Base-by-base conservation (phyloP, 2,113 vertebrate species). In the Esox niger region DNA sequence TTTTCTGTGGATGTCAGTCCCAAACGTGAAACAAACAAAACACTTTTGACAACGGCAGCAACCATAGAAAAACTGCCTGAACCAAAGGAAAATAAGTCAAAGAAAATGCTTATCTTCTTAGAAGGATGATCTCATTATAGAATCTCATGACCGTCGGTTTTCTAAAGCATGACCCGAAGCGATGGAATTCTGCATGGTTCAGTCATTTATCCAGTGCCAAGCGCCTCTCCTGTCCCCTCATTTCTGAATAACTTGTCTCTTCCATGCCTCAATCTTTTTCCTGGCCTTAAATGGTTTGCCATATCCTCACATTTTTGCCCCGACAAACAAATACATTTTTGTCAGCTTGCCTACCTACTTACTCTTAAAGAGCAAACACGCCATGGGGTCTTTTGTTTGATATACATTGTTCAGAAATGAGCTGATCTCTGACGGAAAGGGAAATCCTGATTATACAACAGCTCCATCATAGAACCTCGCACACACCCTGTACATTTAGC, bases 41-140 rank as follows among this genome's bases (percentile, higher is more conserved):
- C 26, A 3, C 25, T 70, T 69, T 11, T 58, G 66, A 59, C 47
- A 68, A 66, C 43, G 56, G 49, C 69, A 63, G 55, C 30, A 62
- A 26, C 32, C 47, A 71, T 31, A 64, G 49, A 13, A 38, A 38
- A 63, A 70, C 60, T 65, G 62, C 66, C 64, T 54, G 65, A 66
- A 71, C 62, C 77, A 60, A 35, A 35, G 59, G 62, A 71, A 76
- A 64, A 72, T 54, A 72, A 69, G n/a, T 64, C n/a, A 66, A 55
- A 31, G 73, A 55, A 72, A 61, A 69, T 46, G 75, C 55, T 70
- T 72, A 68, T 79, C 38, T 32, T 70, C 56, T 72, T 65, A 47
- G 25, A 79, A 23, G 70, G 70, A 75, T 21, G 38, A 75, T 73
- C 78, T 76, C 71, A 74, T 83, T 80, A 69, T 74, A 76, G 76